These are phyloP conservation scores for Setophaga petechia DNA, from an alignment of 2,113 vertebrate species.

Conservation along the genomic window DNA sequence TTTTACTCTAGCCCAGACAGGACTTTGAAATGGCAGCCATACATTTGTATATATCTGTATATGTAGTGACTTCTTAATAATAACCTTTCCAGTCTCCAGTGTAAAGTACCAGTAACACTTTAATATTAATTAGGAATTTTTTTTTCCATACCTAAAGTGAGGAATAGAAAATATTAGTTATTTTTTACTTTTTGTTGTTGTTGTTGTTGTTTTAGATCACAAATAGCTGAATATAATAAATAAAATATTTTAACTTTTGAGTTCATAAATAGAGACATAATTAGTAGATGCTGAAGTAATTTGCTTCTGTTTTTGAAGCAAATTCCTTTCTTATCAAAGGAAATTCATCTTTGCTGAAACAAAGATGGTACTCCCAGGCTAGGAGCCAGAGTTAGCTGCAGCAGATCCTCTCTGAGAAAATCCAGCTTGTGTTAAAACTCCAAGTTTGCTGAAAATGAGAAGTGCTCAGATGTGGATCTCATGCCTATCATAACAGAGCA, in stretches of 20 bases:
- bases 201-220: background rate
- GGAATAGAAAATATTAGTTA: background rate
- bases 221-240: background rate
- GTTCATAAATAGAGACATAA: background rate
- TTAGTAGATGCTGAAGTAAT: background rate
- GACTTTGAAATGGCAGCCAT: background rate
- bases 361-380: background rate
- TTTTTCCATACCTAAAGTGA: background rate
- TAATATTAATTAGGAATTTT: background rate
- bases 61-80: background rate
- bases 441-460: background rate
- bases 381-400: background rate
- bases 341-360: background rate
- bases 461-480: background rate
- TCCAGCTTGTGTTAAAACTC: background rate
- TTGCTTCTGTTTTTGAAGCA: background rate
- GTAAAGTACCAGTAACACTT: background rate
- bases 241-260: background rate
- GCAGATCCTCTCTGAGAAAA: background rate
- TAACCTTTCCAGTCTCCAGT: background rate
- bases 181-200: background rate
- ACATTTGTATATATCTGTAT: background rate
- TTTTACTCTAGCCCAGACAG: background rate
- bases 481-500: background rate
- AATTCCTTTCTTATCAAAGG: slow-evolving; percentile 1